A percentile compares a stretch with the other conserved stretches of the same genome.
phyloP scores from a whole-genome alignment of 1,140 invertebrate species.

The Apolygus lucorum region DNA sequence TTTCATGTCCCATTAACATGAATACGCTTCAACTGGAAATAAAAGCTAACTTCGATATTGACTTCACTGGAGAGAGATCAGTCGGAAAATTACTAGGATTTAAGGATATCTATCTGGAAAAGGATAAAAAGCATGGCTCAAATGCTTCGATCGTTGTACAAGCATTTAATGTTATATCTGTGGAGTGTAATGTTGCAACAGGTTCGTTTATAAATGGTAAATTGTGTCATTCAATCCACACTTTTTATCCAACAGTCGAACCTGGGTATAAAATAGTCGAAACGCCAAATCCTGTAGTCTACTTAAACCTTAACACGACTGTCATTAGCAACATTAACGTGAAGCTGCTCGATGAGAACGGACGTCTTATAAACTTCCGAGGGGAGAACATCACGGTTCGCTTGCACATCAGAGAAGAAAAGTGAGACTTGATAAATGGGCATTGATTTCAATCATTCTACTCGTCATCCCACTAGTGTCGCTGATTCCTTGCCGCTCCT shows the following conservation, averaged over 20 bases:
- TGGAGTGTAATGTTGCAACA: slow-evolving; percentile 25
- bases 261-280: slow-evolving; percentile 36
- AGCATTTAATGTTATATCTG: slow-evolving; percentile 20
- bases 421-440: background rate
- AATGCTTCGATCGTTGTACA: slow-evolving; percentile 18
- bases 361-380: slow-evolving; percentile 28
- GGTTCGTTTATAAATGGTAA: slow-evolving; percentile 35
- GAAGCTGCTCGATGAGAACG: slow-evolving; percentile 30
- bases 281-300: slow-evolving; percentile 30
- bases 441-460: background rate
- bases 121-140: slow-evolving; percentile 1
- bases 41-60: too few species aligned
- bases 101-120: too few species aligned
- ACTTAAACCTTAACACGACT: slow-evolving; percentile 28
- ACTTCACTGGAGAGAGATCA: too few species aligned
- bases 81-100: too few species aligned
- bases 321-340: slow-evolving; percentile 29
- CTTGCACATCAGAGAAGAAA: too few species aligned
- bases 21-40: slow-evolving; percentile 17
- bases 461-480: too few species aligned
- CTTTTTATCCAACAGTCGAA: slow-evolving; percentile 35
- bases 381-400: slow-evolving; percentile 20
- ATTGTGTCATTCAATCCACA: slow-evolving; percentile 35
- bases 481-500: background rate
- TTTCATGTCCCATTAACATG: background rate